Base-by-base conservation (phyloP, 1,140 invertebrate genomes). In the Phymorhynchus buccinoides region DNA sequence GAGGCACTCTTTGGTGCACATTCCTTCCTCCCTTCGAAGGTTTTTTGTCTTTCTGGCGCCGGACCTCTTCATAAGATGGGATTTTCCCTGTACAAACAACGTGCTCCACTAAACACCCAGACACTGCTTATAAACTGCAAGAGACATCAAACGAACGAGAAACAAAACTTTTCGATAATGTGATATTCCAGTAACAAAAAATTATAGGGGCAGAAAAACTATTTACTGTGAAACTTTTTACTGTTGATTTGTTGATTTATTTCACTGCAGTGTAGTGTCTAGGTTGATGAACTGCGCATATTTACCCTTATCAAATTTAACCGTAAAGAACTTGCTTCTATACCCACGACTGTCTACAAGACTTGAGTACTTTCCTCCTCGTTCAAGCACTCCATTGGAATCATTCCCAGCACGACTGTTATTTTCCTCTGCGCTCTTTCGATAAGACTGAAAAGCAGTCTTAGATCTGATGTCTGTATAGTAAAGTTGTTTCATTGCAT, bases 321-420 rank as follows among this genome's bases (percentile, higher is more conserved):
- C 35, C 73, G 41, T 75, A 41, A 75, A 75, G 37, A 75, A 75
- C 18, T 39, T 75, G 37, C 73, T 75, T 27, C 42, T 75, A 32
- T 71, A 18, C 27, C 30, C 68, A 6, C 7, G 68, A 37, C 30
- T 18, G 68, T 71, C 27, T 71, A 6, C 35, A 6, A 35, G 68
- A 32, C 30, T 7, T 9, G 30, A 71, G 68, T 35, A 35, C 3
- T 71, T 35, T 14, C 3, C 27, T 71, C 6, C 35, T 6, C 56
- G 0, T 4, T 22, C 22, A 6, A 18, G 56, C 22, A 18, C n/a
- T n/a, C n/a, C 56, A 62, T 22, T 27, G n/a, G 22, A 52, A 52
- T 52, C 22, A 52, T 52, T 52, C 22, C 22, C 48, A 52, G 12
- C 12, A 52, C 48, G 22, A 18, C 12, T 18, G 22, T 18, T 52